phyloP scores from a whole-genome alignment of 2,888 invertebrate genomes.

The Cistogaster globosa region DNA sequence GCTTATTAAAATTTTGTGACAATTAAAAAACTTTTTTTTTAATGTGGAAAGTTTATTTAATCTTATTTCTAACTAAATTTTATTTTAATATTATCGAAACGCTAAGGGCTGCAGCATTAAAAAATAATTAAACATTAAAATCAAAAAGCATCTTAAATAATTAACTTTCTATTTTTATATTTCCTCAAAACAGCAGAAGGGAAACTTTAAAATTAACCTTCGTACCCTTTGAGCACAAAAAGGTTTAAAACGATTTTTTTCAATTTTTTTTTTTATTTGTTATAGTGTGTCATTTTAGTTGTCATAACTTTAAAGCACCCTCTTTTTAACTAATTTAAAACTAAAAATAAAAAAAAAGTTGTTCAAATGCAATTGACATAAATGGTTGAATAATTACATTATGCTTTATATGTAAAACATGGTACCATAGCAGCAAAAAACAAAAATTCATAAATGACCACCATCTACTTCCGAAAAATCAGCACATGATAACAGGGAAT shows the following conservation, averaged over 20 bases:
- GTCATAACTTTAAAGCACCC: conserved; percentile 59
- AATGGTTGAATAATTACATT: conserved; percentile 52
- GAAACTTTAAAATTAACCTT: neutral
- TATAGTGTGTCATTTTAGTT: conserved; percentile 43
- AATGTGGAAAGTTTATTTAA: too few species aligned
- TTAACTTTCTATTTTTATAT: too few species aligned
- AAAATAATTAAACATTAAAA: too few species aligned
- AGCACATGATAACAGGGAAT: conserved; percentile 31
- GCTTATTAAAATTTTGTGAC: too few species aligned
- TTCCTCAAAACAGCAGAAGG: too few species aligned
- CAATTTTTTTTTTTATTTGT: neutral
- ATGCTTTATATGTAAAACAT: neutral
- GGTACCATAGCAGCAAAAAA: neutral
- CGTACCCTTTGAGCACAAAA: neutral
- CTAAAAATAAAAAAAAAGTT: too few species aligned
- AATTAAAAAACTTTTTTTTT: too few species aligned
- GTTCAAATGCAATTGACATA: conserved; percentile 12
- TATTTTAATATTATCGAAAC: too few species aligned
- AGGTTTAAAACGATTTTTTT: neutral
- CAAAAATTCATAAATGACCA: conserved; percentile 53
- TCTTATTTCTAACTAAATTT: too few species aligned
- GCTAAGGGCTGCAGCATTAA: too few species aligned
- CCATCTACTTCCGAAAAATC: conserved; percentile 46
- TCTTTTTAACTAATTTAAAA: conserved; percentile 2
- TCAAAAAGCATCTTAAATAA: too few species aligned